Evolutionary conservation across 53 echinoderm and acorn worm genomes (phyloP).

Genomic region (Zoroaster sp.): DNA sequence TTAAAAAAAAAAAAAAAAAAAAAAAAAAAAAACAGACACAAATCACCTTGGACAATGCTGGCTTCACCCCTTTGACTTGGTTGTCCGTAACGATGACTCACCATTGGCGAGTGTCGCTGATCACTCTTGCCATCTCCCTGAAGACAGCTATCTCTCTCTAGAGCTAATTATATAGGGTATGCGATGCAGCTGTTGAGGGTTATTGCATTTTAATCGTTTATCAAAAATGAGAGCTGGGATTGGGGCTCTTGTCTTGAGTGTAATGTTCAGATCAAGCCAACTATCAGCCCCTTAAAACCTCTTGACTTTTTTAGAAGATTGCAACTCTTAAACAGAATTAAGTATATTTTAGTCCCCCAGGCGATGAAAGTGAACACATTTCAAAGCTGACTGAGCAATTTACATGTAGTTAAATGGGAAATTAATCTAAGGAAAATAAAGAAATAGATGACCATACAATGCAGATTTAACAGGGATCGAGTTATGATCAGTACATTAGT

Average conservation of each 20-base stretch:
- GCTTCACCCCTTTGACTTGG: background rate
- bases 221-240: background rate
- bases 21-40: background rate
- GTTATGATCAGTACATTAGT: no score
- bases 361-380: no score
- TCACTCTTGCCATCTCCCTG: background rate
- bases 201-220: slow-evolving; percentile 6
- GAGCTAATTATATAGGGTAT: background rate
- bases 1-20: no score
- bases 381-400: no score
- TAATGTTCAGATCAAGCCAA: background rate
- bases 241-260: background rate
- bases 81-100: slow-evolving; percentile 42
- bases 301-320: no score
- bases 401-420: background rate
- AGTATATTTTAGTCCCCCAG: no score
- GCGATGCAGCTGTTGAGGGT: background rate
- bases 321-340: no score
- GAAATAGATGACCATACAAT: background rate
- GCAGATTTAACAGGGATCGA: background rate
- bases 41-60: slow-evolving; percentile 26
- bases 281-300: no score
- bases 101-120: background rate
- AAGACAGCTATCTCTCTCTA: background rate
- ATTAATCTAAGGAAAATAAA: background rate